Conservation (phyloP, 2,888 invertebrate species). For the Andrena flavipes region DNA sequence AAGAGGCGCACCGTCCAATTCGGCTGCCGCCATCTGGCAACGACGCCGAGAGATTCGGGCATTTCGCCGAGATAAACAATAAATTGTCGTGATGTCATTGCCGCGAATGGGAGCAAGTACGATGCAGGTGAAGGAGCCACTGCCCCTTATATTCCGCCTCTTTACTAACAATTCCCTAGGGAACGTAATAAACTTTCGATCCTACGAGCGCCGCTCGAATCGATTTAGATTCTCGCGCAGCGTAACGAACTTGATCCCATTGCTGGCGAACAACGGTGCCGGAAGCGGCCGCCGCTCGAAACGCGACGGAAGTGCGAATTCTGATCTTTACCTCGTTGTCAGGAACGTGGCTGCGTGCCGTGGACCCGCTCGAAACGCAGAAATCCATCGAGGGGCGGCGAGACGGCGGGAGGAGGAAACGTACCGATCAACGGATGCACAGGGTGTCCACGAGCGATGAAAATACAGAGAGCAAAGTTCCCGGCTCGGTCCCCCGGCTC, state of each 20-base stretch:
- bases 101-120: not conserved
- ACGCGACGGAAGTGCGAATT: constrained; percentile 39
- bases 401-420: constrained; percentile 12
- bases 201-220: not conserved
- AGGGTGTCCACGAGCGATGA: not conserved
- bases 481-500: not conserved
- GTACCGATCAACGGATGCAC: constrained; percentile 9
- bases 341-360: constrained; percentile 36
- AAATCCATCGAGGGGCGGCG: constrained; percentile 23
- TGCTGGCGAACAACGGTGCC: constrained; percentile 16
- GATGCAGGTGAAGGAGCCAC: no score
- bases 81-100: not conserved
- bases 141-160: no score
- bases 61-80: not conserved
- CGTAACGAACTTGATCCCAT: constrained; percentile 29
- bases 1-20: not conserved
- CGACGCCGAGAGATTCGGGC: not conserved
- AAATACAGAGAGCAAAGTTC: not conserved
- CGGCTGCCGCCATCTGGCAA: not conserved
- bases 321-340: constrained; percentile 50
- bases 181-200: not conserved
- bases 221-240: not conserved
- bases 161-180: not conserved
- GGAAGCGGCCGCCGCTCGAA: constrained; percentile 12
- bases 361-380: constrained; percentile 19